A percentile compares a stretch with the other conserved stretches of the same genome.
Evolutionary conservation across 2,113 vertebrate genomes (phyloP).

Genomic region (Anoura caudifer): DNA sequence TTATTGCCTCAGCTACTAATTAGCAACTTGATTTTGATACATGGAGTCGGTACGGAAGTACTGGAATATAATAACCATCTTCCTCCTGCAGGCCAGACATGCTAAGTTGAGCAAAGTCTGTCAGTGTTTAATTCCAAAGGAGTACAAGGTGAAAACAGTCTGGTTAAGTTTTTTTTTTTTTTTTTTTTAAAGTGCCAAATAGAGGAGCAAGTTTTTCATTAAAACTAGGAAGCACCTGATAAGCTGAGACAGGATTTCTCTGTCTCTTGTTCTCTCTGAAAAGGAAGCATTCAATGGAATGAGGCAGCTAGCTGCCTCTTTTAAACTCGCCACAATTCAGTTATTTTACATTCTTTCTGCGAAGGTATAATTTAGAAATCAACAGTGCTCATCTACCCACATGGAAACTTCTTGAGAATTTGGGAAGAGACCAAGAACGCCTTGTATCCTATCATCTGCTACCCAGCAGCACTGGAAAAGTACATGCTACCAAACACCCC

Average conservation of each 20-base stretch:
- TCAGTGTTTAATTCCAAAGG: constrained; percentile 36
- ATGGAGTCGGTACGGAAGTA: not conserved
- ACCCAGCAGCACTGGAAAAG: not conserved
- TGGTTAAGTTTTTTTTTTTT: not conserved
- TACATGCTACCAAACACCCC: fast-evolving
- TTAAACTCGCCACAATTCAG: not conserved
- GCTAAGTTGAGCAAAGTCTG: constrained; percentile 6
- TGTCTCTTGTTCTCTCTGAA: not conserved
- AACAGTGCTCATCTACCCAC: not conserved
- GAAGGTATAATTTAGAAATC: constrained; percentile 47
- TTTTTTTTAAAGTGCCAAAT: not conserved
- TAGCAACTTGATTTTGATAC: constrained; percentile 28
- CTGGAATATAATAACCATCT: constrained; percentile 7
- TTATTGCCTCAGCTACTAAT: not conserved
- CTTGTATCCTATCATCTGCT: not conserved
- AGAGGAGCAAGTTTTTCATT: constrained; percentile 29
- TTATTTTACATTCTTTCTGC: constrained; percentile 3
- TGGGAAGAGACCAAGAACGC: not conserved
- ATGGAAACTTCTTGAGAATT: not conserved
- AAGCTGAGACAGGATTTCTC: not conserved
- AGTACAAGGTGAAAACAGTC: constrained; percentile 6
- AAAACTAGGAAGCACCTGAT: not conserved
- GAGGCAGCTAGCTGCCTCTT: constrained; percentile 16
- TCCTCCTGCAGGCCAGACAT: not conserved
- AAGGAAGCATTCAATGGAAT: not conserved